Evolutionary conservation across 2,113 vertebrate species (phyloP), one percentile per base, ranked within the genome.

Genomic region (Vulpes lagopus): DNA sequence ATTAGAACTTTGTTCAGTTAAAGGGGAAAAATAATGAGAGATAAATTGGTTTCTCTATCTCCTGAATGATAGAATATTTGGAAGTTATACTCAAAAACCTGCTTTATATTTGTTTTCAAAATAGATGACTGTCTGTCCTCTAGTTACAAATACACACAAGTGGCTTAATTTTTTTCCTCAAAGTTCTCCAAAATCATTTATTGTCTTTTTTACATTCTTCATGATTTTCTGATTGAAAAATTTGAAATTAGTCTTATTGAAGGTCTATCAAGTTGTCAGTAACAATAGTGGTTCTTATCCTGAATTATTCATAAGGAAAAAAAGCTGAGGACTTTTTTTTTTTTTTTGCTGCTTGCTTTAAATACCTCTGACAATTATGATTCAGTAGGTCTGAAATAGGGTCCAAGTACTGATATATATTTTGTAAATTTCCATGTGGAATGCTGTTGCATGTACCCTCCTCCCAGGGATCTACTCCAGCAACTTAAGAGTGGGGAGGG

Each of bases 51-150:
- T 89, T 84, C 4, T 15, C 5, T 80, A 49, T 32, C n/a, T 69
- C 64, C 3, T 71, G 32, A 89, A 65, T 71, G 19, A 78, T 23
- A 93, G 12, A 84, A n/a, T 90, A 67, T 90, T 93, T 78, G 55
- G 90, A 82, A 55, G 4, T 51, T 86, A 71, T 92, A 57, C 65
- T 74, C 11, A 60, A 90, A 85, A 20, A 25, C 9, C 17, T 81
- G 20, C 12, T 93, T 86, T 69, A 81, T 27, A 49, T n/a, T 90
- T 25, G 3, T 86, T 86, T 95, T 93, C 82, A 57, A 94, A 80
- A 69, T 81, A 95, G 82, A 89, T 86, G 64, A 65, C 32, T 73
- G 2, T 49, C 55, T 82, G 8, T 11, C 5, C 4, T 86, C 38
- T 35, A 65, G 71, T 74, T 67, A 86, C 19, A 95, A 87, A 90